These are phyloP conservation scores for Acanthosepion lycidas DNA, from an alignment of 2,888 invertebrate species.

Conservation along the genomic window DNA sequence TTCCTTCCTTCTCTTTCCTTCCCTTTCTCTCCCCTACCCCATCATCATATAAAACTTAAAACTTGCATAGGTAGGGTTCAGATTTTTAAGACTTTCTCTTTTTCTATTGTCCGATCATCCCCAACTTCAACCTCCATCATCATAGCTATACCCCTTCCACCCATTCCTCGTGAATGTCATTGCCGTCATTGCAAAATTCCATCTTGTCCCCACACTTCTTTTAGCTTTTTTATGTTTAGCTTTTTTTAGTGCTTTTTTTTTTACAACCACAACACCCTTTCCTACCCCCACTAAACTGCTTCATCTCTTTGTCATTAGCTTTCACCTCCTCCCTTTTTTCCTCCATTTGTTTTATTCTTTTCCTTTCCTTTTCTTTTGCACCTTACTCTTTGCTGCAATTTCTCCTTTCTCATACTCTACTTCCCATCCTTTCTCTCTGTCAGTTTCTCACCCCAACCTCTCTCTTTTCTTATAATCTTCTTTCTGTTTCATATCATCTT, in stretches of 20 bases:
- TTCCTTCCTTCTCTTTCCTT: neutral
- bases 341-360: neutral
- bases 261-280: neutral
- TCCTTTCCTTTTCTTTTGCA: neutral
- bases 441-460: neutral
- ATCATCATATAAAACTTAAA: neutral
- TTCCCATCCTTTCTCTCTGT: neutral
- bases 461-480: neutral
- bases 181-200: neutral
- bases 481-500: too few species aligned
- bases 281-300: neutral
- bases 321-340: neutral
- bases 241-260: neutral
- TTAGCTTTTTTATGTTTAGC: neutral
- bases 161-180: neutral
- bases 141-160: neutral
- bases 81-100: constrained; percentile 13
- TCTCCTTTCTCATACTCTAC: neutral
- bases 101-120: constrained; percentile 15
- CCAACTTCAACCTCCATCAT: neutral
- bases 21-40: neutral
- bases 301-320: neutral
- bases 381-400: neutral
- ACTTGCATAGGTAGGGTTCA: neutral
- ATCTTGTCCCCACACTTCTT: neutral